A percentile compares a stretch with the other conserved stretches of the same genome.
Conservation (phyloP, 2,113 vertebrate species). For the Carlito syrichta region DNA sequence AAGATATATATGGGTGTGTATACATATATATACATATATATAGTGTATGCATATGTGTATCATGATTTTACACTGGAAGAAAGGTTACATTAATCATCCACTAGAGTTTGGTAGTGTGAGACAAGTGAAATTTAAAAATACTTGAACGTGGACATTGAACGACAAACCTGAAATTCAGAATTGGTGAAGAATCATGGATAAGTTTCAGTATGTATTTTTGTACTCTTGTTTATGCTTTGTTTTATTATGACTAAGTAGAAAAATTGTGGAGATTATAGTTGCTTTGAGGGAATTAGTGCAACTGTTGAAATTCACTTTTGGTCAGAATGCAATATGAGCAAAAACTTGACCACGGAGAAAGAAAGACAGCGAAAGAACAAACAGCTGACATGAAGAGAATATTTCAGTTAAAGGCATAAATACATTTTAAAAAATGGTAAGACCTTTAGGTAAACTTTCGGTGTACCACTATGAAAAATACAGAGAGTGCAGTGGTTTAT, state of each 20-base stretch:
- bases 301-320: neutral
- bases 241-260: neutral
- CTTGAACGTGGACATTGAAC: neutral
- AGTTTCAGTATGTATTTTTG: neutral
- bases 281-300: neutral
- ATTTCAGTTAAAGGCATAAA: neutral
- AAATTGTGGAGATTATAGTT: neutral
- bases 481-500: neutral
- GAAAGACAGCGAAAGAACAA: neutral
- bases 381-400: neutral
- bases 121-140: neutral
- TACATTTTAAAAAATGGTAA: neutral
- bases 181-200: neutral
- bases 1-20: no score
- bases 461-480: neutral
- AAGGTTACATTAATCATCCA: neutral
- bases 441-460: neutral
- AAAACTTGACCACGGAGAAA: neutral
- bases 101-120: neutral
- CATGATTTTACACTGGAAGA: neutral
- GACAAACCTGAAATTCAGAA: neutral
- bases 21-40: no score
- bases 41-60: no score
- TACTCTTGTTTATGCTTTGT: neutral
- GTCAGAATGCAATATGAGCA: neutral